These are phyloP conservation scores for Nannoperca australis DNA, from an alignment of 2,797 vertebrate species.

Conservation along the genomic window DNA sequence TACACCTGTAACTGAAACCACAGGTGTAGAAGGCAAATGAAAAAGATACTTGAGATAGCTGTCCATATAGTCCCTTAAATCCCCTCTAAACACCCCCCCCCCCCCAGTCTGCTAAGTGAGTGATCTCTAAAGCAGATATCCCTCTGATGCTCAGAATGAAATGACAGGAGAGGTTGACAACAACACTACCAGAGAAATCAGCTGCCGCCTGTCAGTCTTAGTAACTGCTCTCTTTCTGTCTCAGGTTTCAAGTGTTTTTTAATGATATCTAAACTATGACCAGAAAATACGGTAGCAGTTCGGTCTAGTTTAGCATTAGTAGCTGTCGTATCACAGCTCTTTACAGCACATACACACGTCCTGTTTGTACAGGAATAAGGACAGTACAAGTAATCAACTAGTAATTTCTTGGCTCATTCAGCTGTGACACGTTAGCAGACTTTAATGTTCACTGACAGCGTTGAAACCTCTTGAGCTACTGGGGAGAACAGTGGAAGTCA, in stretches of 20 bases:
- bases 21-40: neutral
- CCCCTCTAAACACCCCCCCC: conserved; percentile 63
- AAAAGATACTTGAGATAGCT: conserved; percentile 43
- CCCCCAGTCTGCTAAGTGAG: conserved; percentile 50
- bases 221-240: neutral
- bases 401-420: conserved; percentile 44
- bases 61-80: conserved; percentile 65
- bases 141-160: conserved; percentile 62
- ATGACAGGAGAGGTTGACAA: conserved; percentile 58
- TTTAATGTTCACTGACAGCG: conserved; percentile 22
- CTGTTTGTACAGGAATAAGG: conserved; percentile 12
- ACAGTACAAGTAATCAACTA: conserved; percentile 11
- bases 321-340: neutral
- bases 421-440: conserved; percentile 32
- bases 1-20: conserved; percentile 21
- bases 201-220: conserved; percentile 14
- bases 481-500: conserved; percentile 50
- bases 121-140: conserved; percentile 63
- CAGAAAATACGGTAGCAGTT: neutral
- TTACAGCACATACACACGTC: neutral
- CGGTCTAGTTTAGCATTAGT: neutral
- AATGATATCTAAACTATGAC: conserved; percentile 1
- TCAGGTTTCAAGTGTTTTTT: neutral
- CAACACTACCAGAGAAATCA: conserved; percentile 49
- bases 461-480: conserved; percentile 23